Conservation (phyloP, 2,888 invertebrate genomes). For the Nymphalis polychloros region DNA sequence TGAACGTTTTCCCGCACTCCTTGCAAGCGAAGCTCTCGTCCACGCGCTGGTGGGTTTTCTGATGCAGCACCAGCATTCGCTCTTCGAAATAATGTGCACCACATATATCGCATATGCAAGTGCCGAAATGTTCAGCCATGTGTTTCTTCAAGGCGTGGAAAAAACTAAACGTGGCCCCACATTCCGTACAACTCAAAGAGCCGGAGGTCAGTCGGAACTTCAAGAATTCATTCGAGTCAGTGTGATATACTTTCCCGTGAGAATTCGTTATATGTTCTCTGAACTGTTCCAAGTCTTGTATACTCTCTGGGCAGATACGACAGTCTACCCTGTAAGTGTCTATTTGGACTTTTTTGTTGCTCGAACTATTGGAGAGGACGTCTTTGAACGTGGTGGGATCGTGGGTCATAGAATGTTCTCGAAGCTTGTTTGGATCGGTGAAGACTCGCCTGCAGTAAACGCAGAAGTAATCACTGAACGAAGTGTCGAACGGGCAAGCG, state of each 20-base stretch:
- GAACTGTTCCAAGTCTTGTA: constrained; percentile 54
- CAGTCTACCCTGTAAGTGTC: constrained; percentile 66
- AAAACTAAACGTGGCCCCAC: constrained; percentile 49
- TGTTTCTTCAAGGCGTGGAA: constrained; percentile 69
- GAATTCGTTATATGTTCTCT: constrained; percentile 53
- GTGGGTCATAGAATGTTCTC: constrained; percentile 62
- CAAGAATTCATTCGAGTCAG: constrained; percentile 55
- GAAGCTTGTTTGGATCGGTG: constrained; percentile 59
- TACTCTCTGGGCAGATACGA: constrained; percentile 56
- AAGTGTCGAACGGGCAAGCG: constrained; percentile 66
- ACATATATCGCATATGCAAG: constrained; percentile 68
- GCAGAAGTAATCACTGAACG: constrained; percentile 68
- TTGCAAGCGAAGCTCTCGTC: constrained; percentile 75
- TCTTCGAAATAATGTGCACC: constrained; percentile 76
- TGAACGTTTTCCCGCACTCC: constrained; percentile 71
- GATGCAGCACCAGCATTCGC: constrained; percentile 68
- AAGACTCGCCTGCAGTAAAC: constrained; percentile 53
- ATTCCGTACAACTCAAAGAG: constrained; percentile 53
- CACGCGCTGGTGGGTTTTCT: constrained; percentile 58
- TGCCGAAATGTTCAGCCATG: constrained; percentile 71
- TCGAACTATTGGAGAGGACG: constrained; percentile 42
- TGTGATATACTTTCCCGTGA: constrained; percentile 51
- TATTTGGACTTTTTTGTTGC: constrained; percentile 57
- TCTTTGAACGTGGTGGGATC: constrained; percentile 58
- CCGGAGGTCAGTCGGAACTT: constrained; percentile 57